A percentile compares a stretch with the other conserved stretches of the same genome.
Evolutionary conservation across 2,113 vertebrate species (phyloP).

Genomic region (Larimichthys polyactis): DNA sequence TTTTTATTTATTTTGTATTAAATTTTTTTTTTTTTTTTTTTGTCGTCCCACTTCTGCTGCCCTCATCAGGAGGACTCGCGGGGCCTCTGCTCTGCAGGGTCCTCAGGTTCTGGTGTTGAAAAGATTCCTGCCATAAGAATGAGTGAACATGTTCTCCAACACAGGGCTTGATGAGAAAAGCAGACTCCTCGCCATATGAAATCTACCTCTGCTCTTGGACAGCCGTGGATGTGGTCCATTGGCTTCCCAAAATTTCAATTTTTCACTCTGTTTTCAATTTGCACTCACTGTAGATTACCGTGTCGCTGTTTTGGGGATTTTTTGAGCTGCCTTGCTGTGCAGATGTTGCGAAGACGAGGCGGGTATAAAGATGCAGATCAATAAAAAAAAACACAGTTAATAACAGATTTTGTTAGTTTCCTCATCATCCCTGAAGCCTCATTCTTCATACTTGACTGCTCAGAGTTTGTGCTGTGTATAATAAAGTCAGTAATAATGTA

Average conservation of each 20-base stretch:
- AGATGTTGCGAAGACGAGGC: neutral
- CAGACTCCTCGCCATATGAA: constrained; percentile 63
- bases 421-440: neutral
- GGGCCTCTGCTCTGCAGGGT: constrained; percentile 44
- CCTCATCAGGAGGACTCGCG: constrained; percentile 68
- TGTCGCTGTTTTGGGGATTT: constrained; percentile 46
- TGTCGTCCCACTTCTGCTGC: constrained; percentile 67
- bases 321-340: constrained; percentile 18
- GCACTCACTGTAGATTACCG: constrained; percentile 37
- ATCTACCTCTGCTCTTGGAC: constrained; percentile 50
- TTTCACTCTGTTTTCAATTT: constrained; percentile 73
- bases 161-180: constrained; percentile 72
- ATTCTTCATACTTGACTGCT: constrained; percentile 11
- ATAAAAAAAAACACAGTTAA: neutral
- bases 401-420: neutral
- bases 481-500: constrained; percentile 33
- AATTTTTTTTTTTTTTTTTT: neutral
- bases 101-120: constrained; percentile 68
- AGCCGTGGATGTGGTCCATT: constrained; percentile 60
- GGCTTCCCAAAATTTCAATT: constrained; percentile 57
- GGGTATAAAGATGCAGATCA: neutral
- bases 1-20: neutral
- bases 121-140: constrained; percentile 63
- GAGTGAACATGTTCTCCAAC: constrained; percentile 73
- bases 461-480: constrained; percentile 13